Conservation (phyloP, 2,113 vertebrate genomes). For the Periophthalmus modestus region DNA sequence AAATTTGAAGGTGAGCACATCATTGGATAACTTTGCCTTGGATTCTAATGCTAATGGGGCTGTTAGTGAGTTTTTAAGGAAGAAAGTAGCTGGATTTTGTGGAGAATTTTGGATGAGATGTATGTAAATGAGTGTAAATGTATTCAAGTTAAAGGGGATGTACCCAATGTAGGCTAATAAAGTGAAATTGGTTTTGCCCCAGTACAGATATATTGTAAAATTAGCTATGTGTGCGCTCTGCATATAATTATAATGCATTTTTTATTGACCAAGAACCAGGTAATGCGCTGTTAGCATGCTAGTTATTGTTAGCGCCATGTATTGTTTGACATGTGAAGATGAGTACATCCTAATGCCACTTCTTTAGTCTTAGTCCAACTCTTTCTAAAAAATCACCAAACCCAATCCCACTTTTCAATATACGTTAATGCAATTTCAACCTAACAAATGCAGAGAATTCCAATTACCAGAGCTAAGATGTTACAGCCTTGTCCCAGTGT, state of each 20-base stretch:
- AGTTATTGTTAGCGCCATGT: too few species aligned
- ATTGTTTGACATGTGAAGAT: neutral
- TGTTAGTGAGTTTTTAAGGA: neutral
- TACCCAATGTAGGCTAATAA: too few species aligned
- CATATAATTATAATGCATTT: too few species aligned
- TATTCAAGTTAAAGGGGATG: neutral
- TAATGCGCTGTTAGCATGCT: too few species aligned
- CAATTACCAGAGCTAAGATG: neutral
- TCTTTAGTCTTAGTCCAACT: too few species aligned
- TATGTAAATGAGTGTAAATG: too few species aligned
- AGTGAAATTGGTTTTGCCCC: too few species aligned
- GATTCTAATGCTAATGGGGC: conserved; percentile 3
- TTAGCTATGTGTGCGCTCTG: too few species aligned
- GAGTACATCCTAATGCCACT: neutral
- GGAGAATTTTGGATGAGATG: neutral
- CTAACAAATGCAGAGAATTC: neutral
- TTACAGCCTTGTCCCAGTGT: neutral
- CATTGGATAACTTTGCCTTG: conserved; percentile 4
- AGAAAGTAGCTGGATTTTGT: neutral
- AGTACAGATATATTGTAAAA: too few species aligned
- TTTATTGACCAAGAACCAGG: too few species aligned
- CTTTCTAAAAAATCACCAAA: too few species aligned
- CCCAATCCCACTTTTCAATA: too few species aligned
- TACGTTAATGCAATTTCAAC: neutral
- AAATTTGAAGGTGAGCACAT: neutral